A percentile compares a stretch with the other conserved stretches of the same genome.
These are phyloP conservation scores for Morus bassanus DNA, from an alignment of 2,797 vertebrate genomes.

Conservation along the genomic window DNA sequence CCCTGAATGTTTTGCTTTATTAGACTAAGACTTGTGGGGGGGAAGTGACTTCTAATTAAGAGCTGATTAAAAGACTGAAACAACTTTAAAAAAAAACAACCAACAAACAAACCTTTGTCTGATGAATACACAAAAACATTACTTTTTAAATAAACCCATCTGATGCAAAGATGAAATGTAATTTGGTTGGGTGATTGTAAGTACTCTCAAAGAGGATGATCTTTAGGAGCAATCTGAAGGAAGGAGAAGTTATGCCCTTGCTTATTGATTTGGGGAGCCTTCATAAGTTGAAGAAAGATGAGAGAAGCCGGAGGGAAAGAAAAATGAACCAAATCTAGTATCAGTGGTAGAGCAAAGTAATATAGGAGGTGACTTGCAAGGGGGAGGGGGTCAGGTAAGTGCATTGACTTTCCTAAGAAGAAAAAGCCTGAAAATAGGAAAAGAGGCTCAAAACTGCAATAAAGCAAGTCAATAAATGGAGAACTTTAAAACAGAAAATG, in stretches of 20 bases:
- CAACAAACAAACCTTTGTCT: background rate
- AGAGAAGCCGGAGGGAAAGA: background rate
- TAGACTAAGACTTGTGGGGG: background rate
- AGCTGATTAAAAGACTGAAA: slow-evolving; percentile 1
- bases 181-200: background rate
- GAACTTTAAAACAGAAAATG: background rate
- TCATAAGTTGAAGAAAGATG: background rate
- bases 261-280: background rate
- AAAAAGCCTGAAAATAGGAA: background rate
- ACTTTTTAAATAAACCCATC: background rate
- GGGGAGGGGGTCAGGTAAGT: background rate
- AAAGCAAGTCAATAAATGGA: background rate
- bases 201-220: background rate
- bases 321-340: background rate
- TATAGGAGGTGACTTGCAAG: background rate
- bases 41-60: background rate
- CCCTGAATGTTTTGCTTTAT: background rate
- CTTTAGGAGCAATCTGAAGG: background rate
- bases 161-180: background rate
- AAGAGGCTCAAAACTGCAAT: background rate
- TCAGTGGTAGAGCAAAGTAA: background rate
- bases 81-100: background rate
- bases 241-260: background rate
- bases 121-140: background rate
- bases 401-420: background rate